These are phyloP conservation scores for Mamestra configurata DNA, from an alignment of 1,140 invertebrate species.

Conservation along the genomic window DNA sequence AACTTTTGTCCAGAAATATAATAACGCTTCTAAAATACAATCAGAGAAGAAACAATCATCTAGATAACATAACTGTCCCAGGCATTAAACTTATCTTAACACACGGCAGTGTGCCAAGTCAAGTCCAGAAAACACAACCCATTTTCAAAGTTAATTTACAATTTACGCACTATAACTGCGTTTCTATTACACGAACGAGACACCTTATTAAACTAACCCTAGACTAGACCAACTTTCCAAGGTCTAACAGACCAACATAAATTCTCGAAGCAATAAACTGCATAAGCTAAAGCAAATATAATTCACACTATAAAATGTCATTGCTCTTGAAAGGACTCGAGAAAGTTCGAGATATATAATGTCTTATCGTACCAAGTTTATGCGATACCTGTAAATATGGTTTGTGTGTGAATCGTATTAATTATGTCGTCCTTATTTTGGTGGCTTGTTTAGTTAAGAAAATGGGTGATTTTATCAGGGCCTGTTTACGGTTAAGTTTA, in stretches of 20 bases:
- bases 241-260: slow-evolving; percentile 13
- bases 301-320: slow-evolving; percentile 30
- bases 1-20: no score
- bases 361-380: slow-evolving; percentile 17
- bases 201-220: slow-evolving; percentile 6
- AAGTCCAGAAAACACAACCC: background rate
- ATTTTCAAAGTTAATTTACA: slow-evolving; percentile 23
- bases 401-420: slow-evolving; percentile 28
- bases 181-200: slow-evolving; percentile 13
- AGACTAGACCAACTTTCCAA: slow-evolving; percentile 40
- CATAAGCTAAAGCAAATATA: slow-evolving; percentile 23
- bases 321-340: slow-evolving; percentile 6
- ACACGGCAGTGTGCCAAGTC: background rate
- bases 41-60: background rate
- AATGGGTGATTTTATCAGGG: background rate
- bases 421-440: slow-evolving; percentile 6
- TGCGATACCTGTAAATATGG: slow-evolving; percentile 13
- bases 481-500: background rate
- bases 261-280: slow-evolving; percentile 44
- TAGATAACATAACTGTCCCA: slow-evolving; percentile 3
- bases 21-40: no score
- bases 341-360: slow-evolving; percentile 32
- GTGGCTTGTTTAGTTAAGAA: background rate
- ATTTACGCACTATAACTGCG: slow-evolving; percentile 13
- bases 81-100: background rate